phyloP scores from a whole-genome alignment of 2,797 vertebrate species.

The Sandelia bainsii region DNA sequence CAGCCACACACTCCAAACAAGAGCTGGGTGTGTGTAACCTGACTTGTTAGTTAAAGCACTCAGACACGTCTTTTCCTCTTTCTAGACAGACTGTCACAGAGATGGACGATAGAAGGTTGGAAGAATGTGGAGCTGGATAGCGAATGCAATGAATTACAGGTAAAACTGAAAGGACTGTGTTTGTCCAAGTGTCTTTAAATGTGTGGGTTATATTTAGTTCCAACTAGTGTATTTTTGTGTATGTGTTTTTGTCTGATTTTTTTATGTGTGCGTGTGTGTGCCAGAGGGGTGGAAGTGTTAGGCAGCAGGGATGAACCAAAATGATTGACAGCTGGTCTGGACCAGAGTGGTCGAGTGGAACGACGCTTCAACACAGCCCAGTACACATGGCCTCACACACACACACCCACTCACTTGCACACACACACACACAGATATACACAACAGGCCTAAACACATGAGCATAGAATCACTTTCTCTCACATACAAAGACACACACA shows the following conservation, averaged over 20 bases:
- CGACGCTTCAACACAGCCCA: conserved; percentile 68
- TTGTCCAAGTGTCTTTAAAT: background rate
- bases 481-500: background rate
- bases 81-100: background rate
- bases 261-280: conserved; percentile 2
- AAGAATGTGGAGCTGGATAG: background rate
- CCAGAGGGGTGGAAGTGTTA: background rate
- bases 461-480: conserved; percentile 33
- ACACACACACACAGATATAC: conserved; percentile 17
- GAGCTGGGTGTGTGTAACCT: conserved; percentile 16
- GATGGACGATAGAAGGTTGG: background rate
- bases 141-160: background rate
- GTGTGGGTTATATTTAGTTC: background rate
- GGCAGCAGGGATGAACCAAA: background rate
- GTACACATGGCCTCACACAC: conserved; percentile 45
- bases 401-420: conserved; percentile 18
- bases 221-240: background rate
- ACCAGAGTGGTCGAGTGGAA: conserved; percentile 69
- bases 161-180: background rate
- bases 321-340: conserved; percentile 72
- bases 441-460: conserved; percentile 37
- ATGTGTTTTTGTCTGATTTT: background rate
- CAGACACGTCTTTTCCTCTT: background rate
- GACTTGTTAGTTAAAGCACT: conserved; percentile 34
- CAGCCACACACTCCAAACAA: conserved; percentile 40